Conservation (phyloP, 2,888 invertebrate species). For the Epicampocera succincta region DNA sequence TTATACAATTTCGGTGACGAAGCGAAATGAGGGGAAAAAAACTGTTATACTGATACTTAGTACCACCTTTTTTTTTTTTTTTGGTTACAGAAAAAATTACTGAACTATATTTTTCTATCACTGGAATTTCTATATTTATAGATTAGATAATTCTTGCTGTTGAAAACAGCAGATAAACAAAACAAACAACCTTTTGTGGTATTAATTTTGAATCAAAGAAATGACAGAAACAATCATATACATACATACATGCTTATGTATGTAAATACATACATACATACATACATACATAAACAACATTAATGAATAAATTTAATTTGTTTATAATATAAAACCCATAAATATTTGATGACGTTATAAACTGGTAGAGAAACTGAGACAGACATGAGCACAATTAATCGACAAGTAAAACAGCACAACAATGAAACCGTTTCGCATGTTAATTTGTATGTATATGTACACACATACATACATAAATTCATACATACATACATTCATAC, state of each 20-base stretch:
- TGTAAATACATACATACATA: not conserved
- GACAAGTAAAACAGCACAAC: constrained; percentile 26
- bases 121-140: constrained; percentile 22
- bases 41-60: too few species aligned
- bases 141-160: constrained; percentile 49
- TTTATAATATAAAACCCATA: constrained; percentile 9
- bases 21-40: too few species aligned
- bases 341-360: constrained; percentile 53
- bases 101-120: not conserved
- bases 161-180: not conserved
- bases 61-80: too few species aligned
- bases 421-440: constrained; percentile 29
- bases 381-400: constrained; percentile 18
- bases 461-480: too few species aligned
- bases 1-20: too few species aligned
- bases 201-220: constrained; percentile 27
- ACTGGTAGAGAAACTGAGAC: constrained; percentile 26
- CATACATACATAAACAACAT: not conserved
- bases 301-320: constrained; percentile 4
- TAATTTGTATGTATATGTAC: not conserved
- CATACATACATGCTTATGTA: not conserved
- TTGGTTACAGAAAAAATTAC: too few species aligned
- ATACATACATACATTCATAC: not conserved
- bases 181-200: not conserved
- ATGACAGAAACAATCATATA: not conserved